Percentiles rank a stretch among this genome's conserved stretches.
Conservation (phyloP, 2,888 invertebrate genomes). For the Nebria brevicollis region DNA sequence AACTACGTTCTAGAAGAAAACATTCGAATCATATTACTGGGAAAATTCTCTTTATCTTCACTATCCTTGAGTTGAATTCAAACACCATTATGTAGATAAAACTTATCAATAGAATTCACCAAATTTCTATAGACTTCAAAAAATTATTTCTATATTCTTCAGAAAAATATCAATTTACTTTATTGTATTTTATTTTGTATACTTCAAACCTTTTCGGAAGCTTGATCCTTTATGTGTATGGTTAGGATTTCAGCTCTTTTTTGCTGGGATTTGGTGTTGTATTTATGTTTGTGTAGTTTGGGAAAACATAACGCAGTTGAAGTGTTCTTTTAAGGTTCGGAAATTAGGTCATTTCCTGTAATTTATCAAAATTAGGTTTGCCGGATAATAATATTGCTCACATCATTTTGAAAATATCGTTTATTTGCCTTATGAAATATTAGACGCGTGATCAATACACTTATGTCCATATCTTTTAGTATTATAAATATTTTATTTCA, state of each 20-base stretch:
- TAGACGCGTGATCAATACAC: too few species aligned
- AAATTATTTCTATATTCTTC: background rate
- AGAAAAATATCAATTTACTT: background rate
- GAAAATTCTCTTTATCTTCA: slow-evolving; percentile 3
- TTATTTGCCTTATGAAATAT: too few species aligned
- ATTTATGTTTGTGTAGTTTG: background rate
- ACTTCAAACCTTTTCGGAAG: background rate
- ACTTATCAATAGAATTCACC: background rate
- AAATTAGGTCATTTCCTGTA: background rate
- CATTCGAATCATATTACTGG: background rate
- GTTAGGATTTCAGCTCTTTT: background rate
- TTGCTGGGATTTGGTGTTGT: background rate
- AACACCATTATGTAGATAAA: background rate
- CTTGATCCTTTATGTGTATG: background rate
- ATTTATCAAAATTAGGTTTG: background rate
- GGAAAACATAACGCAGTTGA: background rate
- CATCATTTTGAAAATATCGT: too few species aligned
- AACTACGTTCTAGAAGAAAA: slow-evolving; percentile 7
- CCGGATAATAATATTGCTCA: background rate
- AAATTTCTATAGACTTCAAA: background rate
- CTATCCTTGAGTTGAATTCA: background rate
- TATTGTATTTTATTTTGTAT: background rate
- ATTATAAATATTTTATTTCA: too few species aligned
- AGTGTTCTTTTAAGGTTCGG: background rate
- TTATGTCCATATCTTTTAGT: too few species aligned